phyloP scores from a whole-genome alignment of 2,888 invertebrate genomes.

The Stenodema calcarata region DNA sequence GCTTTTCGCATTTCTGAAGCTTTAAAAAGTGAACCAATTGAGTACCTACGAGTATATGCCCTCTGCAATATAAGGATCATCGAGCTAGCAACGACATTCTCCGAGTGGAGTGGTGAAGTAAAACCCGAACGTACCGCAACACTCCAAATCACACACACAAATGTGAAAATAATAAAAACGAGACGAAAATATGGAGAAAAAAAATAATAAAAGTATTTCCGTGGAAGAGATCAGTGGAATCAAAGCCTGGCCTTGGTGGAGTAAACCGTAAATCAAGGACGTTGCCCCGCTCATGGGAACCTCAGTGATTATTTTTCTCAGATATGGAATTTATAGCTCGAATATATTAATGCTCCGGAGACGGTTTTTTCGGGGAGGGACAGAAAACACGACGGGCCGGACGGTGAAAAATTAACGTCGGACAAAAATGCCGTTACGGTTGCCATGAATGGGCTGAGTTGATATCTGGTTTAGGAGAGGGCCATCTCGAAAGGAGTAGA shows the following conservation, averaged over 20 bases:
- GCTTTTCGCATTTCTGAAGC: too few species aligned
- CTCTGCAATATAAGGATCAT: too few species aligned
- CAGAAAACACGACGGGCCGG: background rate
- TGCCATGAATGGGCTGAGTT: constrained; percentile 12
- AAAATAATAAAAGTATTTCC: background rate
- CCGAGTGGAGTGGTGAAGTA: too few species aligned
- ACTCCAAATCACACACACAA: background rate
- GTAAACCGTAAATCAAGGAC: constrained; percentile 2
- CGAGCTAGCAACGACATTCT: too few species aligned
- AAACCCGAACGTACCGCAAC: background rate
- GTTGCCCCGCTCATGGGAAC: constrained; percentile 7
- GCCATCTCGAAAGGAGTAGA: background rate
- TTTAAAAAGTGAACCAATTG: too few species aligned
- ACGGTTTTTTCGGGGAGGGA: background rate
- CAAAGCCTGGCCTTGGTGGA: constrained; percentile 16
- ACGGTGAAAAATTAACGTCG: background rate
- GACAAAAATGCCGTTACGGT: constrained; percentile 6
- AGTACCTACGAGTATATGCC: too few species aligned
- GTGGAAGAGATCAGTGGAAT: background rate
- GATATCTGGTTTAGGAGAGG: constrained; percentile 15
- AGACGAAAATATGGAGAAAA: background rate
- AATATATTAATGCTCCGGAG: constrained; percentile 10
- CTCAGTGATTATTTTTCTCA: constrained; percentile 34
- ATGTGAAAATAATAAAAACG: background rate
- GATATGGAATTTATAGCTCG: constrained; percentile 35